phyloP scores from a whole-genome alignment of 2,888 invertebrate genomes.

The Leucania comma region DNA sequence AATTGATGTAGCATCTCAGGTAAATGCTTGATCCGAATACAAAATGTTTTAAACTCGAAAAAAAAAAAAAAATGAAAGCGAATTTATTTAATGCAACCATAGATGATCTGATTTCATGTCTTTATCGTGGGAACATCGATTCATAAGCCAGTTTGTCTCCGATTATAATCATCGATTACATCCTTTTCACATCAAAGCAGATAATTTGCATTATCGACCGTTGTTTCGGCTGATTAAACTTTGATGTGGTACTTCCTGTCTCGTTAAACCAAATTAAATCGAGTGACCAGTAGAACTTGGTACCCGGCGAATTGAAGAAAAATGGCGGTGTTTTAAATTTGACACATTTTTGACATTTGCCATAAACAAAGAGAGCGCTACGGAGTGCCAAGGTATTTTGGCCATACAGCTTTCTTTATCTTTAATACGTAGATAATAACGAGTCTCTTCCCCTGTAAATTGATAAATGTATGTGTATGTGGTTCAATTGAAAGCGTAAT shows the following conservation, averaged over 20 bases:
- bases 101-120: conserved; percentile 29
- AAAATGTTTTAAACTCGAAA: conserved; percentile 9
- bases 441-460: conserved; percentile 17
- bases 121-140: conserved; percentile 56
- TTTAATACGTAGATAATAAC: conserved; percentile 42
- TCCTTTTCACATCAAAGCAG: conserved; percentile 54
- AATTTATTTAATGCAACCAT: conserved; percentile 22
- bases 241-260: conserved; percentile 59
- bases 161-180: conserved; percentile 54
- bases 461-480: conserved; percentile 40
- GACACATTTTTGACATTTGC: conserved; percentile 24
- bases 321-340: conserved; percentile 4
- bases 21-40: background rate
- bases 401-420: conserved; percentile 48
- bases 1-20: conserved; percentile 29
- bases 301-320: background rate
- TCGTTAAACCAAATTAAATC: conserved; percentile 53
- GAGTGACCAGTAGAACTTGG: conserved; percentile 16
- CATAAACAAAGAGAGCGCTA: conserved; percentile 9
- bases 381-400: conserved; percentile 22
- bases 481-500: conserved; percentile 55
- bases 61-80: conserved; percentile 34
- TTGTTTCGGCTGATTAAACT: conserved; percentile 55
- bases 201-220: conserved; percentile 61
- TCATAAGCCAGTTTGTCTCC: conserved; percentile 48